phyloP scores from a whole-genome alignment of 2,888 invertebrate genomes.

The Miltochrista miniata region DNA sequence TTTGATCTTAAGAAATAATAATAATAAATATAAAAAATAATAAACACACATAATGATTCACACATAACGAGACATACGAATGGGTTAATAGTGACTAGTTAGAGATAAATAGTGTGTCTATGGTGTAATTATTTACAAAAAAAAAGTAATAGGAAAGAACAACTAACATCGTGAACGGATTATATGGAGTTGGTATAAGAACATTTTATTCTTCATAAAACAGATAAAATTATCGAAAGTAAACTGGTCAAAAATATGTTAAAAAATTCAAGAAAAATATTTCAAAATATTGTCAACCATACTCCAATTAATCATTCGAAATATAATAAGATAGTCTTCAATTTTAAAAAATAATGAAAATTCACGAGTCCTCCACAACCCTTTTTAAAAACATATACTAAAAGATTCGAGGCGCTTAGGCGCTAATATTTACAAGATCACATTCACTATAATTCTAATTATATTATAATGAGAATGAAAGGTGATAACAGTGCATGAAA shows the following conservation, averaged over 20 bases:
- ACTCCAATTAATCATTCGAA: conserved; percentile 40
- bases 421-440: conserved; percentile 16
- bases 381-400: conserved; percentile 52
- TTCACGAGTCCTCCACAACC: conserved; percentile 78
- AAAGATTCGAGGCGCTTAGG: conserved; percentile 18
- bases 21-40: conserved; percentile 43
- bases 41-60: conserved; percentile 65
- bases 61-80: conserved; percentile 65
- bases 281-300: conserved; percentile 49
- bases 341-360: conserved; percentile 18
- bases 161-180: conserved; percentile 36
- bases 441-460: conserved; percentile 27
- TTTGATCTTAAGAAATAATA: conserved; percentile 56
- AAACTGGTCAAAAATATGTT: background rate
- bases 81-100: conserved; percentile 73
- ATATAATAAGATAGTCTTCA: conserved; percentile 18
- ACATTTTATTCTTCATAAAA: conserved; percentile 28
- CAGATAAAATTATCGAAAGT: background rate
- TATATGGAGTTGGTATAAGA: conserved; percentile 48
- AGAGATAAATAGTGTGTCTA: conserved; percentile 67
- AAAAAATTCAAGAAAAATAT: background rate
- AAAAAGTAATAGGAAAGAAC: conserved; percentile 39
- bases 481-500: conserved; percentile 41
- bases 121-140: conserved; percentile 68
- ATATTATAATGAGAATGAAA: conserved; percentile 35